Evolutionary conservation across 2,797 vertebrate species (phyloP), one percentile per base, ranked within the genome.

Genomic region (Pseudochaenichthys georgianus): DNA sequence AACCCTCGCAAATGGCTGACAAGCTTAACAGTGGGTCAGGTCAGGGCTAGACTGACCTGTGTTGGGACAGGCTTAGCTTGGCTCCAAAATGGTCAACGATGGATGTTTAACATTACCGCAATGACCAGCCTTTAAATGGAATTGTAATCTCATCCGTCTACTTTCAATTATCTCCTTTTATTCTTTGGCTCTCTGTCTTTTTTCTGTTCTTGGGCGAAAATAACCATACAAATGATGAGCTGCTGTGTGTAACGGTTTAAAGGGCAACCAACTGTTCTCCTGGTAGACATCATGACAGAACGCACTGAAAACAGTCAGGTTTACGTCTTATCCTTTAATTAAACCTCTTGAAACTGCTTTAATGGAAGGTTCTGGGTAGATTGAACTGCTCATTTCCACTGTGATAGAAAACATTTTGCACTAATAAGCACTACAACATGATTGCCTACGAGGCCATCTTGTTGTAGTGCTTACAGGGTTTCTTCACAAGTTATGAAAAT

Each of bases 11-110:
- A 90, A 91, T 82, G 72, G 77, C 81, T 85, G 79, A 83, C 77
- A 45, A 67, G 84, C 83, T 87, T 79, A 88, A 87, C 85, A 83
- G 78, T 84, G 80, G 74, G 84, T 85, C 77, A 63, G 85, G 86
- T 87, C 85, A 87, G 74, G 38, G 69, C 61, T 75, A 62, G 74
- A 64, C 65, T 83, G 80, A 83, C 88, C 87, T 59, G n/a, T 73
- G 65, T 64, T 65, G 61, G 75, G 70, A 77, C 12, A 15, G 59
- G 72, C 77, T 54, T 80, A 43, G 61, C 75, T 66, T 64, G 53
- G 50, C 52, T 65, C 16, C n/a, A 17, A 34, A 57, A 51, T 34
- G 73, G 81, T 87, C 68, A 70, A 54, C 41, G 43, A 57, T 82
- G 62, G 65, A 70, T 69, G 62, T 61, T 57, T 17, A 63, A 47